These are phyloP conservation scores for Brachymystax lenok DNA, from an alignment of 2,797 vertebrate genomes.

Conservation along the genomic window DNA sequence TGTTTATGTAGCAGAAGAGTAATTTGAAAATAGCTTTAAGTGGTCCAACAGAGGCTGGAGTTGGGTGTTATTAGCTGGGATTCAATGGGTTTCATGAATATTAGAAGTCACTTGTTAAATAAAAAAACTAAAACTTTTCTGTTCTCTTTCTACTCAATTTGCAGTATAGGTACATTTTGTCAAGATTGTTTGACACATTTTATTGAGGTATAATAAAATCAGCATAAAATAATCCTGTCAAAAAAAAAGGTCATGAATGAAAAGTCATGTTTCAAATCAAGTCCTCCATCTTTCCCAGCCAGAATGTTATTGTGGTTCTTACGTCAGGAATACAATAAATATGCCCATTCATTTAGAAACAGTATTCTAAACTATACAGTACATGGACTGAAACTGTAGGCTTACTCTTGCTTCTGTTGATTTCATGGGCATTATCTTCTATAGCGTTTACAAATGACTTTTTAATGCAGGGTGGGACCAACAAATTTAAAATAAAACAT, in stretches of 20 bases:
- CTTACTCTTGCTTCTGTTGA: background rate
- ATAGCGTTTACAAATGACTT: slow-evolving; percentile 15
- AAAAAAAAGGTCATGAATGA: slow-evolving; percentile 35
- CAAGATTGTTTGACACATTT: slow-evolving; percentile 14
- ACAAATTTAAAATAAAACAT: background rate
- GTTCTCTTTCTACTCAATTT: background rate
- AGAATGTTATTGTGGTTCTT: slow-evolving; percentile 25
- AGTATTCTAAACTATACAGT: background rate
- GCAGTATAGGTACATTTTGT: slow-evolving; percentile 21
- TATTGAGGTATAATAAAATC: too few relatives aligned
- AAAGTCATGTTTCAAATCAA: slow-evolving; percentile 30
- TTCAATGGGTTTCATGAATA: slow-evolving; percentile 57
- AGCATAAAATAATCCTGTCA: background rate
- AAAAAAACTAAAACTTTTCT: slow-evolving; percentile 18
- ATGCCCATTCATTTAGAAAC: slow-evolving; percentile 4
- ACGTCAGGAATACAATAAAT: slow-evolving; percentile 14
- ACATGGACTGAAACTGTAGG: background rate
- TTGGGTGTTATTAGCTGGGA: slow-evolving; percentile 47
- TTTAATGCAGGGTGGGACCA: slow-evolving; percentile 20
- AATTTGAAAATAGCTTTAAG: slow-evolving; percentile 64
- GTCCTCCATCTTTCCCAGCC: slow-evolving; percentile 17
- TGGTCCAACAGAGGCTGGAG: slow-evolving; percentile 54
- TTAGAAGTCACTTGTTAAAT: slow-evolving; percentile 53
- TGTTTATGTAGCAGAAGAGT: slow-evolving; percentile 61
- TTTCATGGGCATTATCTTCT: slow-evolving; percentile 23